Percentiles rank a stretch among this genome's conserved stretches.
Evolutionary conservation across 2,113 vertebrate species (phyloP).

Genomic region (Tetraodon nigroviridis): DNA sequence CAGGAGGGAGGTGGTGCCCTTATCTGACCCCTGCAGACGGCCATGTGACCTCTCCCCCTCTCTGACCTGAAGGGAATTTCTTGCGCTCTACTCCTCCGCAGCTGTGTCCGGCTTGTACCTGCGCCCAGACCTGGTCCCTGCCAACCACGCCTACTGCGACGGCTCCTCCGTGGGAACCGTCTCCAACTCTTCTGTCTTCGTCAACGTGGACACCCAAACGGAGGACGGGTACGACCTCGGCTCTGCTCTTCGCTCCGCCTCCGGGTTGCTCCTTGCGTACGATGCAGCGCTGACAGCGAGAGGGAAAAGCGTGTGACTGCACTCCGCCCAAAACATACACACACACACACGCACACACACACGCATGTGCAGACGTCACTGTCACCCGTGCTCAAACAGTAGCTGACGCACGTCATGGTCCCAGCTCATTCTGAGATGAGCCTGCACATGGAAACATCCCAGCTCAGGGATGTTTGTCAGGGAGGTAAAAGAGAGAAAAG

Average conservation of each 20-base stretch:
- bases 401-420: neutral
- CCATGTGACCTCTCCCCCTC: too few relatives aligned
- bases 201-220: slow-evolving; percentile 73
- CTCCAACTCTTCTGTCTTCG: slow-evolving; percentile 87
- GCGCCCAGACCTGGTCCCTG: slow-evolving; percentile 83
- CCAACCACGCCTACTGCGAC: slow-evolving; percentile 81
- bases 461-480: too few relatives aligned
- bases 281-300: too few relatives aligned
- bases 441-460: too few relatives aligned
- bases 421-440: slow-evolving; percentile 6
- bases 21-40: too few relatives aligned
- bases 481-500: too few relatives aligned
- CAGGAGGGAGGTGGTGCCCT: too few relatives aligned
- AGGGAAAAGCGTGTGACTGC: too few relatives aligned
- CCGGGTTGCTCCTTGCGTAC: too few relatives aligned
- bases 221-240: slow-evolving; percentile 68
- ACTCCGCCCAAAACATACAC: too few relatives aligned
- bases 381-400: slow-evolving; percentile 15
- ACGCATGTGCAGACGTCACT: neutral
- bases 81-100: slow-evolving; percentile 18
- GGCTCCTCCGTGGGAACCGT: slow-evolving; percentile 87
- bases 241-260: neutral
- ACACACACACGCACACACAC: too few relatives aligned
- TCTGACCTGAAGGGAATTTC: too few relatives aligned
- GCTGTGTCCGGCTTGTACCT: slow-evolving; percentile 77